phyloP scores from a whole-genome alignment of 2,113 vertebrate genomes.

The Neotragus moschatus region DNA sequence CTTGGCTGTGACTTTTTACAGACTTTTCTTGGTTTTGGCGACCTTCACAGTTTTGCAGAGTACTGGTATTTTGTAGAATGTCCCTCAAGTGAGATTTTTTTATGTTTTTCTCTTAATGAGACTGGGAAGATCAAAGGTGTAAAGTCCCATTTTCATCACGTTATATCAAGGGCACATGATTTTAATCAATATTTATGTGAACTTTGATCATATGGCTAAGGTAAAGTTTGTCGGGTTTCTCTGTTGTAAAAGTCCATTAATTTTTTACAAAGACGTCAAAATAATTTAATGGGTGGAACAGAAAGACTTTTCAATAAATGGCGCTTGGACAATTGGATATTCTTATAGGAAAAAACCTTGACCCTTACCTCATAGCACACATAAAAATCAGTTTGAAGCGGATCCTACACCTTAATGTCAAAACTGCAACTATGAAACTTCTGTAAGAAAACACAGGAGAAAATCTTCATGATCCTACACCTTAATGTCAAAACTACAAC shows the following conservation, averaged over 20 bases:
- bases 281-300: background rate
- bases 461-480: background rate
- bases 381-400: background rate
- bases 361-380: background rate
- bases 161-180: background rate
- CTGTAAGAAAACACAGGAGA: background rate
- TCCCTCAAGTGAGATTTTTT: background rate
- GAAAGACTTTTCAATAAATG: background rate
- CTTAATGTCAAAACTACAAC: background rate
- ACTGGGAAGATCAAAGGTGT: background rate
- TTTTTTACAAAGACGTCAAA: background rate
- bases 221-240: background rate
- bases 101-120: background rate
- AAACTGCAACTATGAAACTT: background rate
- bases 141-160: background rate
- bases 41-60: background rate
- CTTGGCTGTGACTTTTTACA: background rate
- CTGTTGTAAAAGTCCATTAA: background rate
- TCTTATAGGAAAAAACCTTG: background rate
- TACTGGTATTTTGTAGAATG: background rate
- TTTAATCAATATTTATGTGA: background rate
- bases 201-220: background rate
- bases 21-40: background rate
- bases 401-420: background rate
- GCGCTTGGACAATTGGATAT: background rate